Evolutionary conservation across 2,888 invertebrate genomes (phyloP), one percentile per base, ranked within the genome.

Genomic region (Chromoteleia sp.): DNA sequence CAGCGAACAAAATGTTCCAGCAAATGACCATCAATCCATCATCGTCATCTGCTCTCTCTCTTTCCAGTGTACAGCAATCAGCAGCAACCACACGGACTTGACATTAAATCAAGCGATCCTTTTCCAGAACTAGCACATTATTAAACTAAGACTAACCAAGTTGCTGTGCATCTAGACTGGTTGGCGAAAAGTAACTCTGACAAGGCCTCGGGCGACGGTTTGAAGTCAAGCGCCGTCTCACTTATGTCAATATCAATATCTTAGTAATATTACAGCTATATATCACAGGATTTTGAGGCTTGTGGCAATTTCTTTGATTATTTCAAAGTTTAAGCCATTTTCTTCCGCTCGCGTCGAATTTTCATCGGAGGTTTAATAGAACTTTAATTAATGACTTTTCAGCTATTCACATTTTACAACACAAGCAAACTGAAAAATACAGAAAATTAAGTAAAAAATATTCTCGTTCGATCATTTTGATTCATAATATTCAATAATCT

Each of bases 171-270:
- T 61, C 41, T 33, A 63, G 59, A 56, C 63, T 48, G 6, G 39
- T 17, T 25, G 29, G 29, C 25, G 65, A 78, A 78, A 77, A 70
- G 77, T 76, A 68, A 70, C 76, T 48, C 48, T 56, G 36, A 56
- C 63, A 15, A 63, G 36, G 54, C 77, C 41, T 14, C 2, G 36
- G 56, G 77, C 61, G 21, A 70, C 39, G 67, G 61, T 25, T 43
- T 25, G 45, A 52, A 77, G 56, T 78, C 71, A 67, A 78, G 59
- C 39, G 58, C 65, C 71, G 71, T 73, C n/a, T n/a, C 78, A 78
- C 67, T 58, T 78, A 67, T 73, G 78, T 78, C 78, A 73, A 78
- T 78, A 78, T 52, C 59, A 78, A 78, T 73, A 78, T 73, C 71
- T 65, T 58, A 58, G 71, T 67, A 48, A 56, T 78, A 70, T 70